Evolutionary conservation across 2,113 vertebrate species (phyloP).

Genomic region (Prunella fulvescens): DNA sequence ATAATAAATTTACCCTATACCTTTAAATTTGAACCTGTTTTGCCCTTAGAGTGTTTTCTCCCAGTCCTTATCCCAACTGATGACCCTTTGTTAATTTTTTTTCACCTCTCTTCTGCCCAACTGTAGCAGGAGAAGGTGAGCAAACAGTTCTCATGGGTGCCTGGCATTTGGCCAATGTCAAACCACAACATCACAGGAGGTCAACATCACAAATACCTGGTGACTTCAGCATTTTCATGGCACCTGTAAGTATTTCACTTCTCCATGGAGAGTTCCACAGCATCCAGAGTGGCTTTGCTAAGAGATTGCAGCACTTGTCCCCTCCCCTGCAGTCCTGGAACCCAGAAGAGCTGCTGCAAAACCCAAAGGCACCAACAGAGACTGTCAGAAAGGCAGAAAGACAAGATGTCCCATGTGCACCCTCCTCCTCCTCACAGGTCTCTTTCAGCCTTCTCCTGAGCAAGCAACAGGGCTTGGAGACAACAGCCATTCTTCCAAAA

Average conservation of each 20-base stretch:
- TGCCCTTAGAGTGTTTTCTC: background rate
- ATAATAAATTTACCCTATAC: background rate
- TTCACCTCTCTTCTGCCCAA: background rate
- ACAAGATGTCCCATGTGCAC: rapidly evolving
- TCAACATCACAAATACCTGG: background rate
- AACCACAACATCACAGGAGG: background rate
- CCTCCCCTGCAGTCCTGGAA: background rate
- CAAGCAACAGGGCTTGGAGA: background rate
- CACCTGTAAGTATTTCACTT: background rate
- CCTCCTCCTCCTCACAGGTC: background rate
- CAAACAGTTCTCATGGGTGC: background rate
- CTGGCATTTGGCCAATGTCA: background rate
- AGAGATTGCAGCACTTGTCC: background rate
- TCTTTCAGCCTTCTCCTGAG: background rate
- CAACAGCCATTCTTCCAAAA: background rate
- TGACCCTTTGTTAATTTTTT: background rate
- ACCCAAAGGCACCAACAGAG: background rate
- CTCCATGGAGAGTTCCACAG: background rate
- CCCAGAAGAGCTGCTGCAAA: background rate
- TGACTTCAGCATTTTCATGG: background rate
- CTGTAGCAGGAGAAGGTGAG: background rate
- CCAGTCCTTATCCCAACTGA: background rate
- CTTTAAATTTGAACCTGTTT: background rate
- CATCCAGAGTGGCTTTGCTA: background rate
- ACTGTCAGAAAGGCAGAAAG: background rate